Evolutionary conservation across 2,888 invertebrate species (phyloP), one percentile per base, ranked within the genome.

Genomic region (Zonitis immaculata): DNA sequence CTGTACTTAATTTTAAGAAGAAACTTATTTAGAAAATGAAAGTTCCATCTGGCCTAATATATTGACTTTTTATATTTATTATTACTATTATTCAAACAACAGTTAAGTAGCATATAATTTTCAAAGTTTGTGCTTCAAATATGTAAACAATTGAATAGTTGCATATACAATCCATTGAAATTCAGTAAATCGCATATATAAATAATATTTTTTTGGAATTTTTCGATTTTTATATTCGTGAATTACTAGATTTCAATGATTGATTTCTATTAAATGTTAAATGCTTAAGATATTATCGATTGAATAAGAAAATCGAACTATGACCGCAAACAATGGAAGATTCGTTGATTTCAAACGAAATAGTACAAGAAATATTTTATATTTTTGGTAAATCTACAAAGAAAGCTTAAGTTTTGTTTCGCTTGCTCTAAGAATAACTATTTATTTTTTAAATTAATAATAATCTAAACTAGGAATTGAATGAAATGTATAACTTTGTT

Each of bases 351-450:
- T 66, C 49, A 62, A 66, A 64, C 56, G 57, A 65, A 65, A 71
- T 67, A 71, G 73, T 74, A 73, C 73, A 73, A 74, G 70, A 71
- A 71, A 71, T n/a, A n/a, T 73, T 71, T 73, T 72, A 71, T 73
- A 73, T 71, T 66, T 70, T 68, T 67, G 65, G 65, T 68, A 66
- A 22, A 16, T 18, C 27, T 35, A 35, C 9, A 35, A 35, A 35
- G 65, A 64, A 61, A 62, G 62, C 54, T 52, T 52, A 57, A 70
- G 68, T 69, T 66, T 67, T 65, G 35, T 50, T 59, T 66, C 59
- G 59, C 54, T 65, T 60, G 59, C 54, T 65, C 16, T 61, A 59
- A 67, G 67, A 65, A 66, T 62, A 52, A 61, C 55, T 59, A 67
- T 67, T 68, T 68, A 69, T 66, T 69, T 69, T 70, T 63, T 56